Conservation (phyloP, 1,140 invertebrate genomes). For the Aphelinus atriplicis region DNA sequence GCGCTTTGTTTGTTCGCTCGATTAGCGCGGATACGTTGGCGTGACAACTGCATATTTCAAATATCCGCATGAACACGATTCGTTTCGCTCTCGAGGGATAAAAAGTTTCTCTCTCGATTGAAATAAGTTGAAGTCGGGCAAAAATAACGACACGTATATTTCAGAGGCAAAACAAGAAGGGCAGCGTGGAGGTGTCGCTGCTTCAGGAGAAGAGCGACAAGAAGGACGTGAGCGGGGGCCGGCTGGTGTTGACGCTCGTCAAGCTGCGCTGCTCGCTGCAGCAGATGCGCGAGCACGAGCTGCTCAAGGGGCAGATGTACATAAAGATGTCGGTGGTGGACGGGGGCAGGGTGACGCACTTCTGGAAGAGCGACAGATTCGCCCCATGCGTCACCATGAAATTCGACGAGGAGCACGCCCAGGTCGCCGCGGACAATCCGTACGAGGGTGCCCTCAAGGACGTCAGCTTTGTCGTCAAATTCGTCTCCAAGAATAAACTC, state of each 20-base stretch:
- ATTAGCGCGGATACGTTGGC: too few relatives aligned
- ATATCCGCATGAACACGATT: too few relatives aligned
- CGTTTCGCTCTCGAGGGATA: too few relatives aligned
- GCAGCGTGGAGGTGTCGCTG: conserved; percentile 72
- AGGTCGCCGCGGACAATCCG: conserved; percentile 60
- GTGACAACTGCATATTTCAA: too few relatives aligned
- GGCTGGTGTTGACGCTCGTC: conserved; percentile 62
- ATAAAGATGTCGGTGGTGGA: conserved; percentile 80
- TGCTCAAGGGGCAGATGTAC: conserved; percentile 75
- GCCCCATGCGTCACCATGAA: conserved; percentile 72
- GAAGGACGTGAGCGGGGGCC: conserved; percentile 70
- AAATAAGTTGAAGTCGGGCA: conserved; percentile 22
- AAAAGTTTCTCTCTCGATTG: not conserved
- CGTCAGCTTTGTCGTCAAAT: conserved; percentile 63
- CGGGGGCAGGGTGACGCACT: conserved; percentile 73
- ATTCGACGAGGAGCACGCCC: conserved; percentile 58
- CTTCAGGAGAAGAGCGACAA: conserved; percentile 72
- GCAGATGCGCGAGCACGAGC: conserved; percentile 77
- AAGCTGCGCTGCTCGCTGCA: conserved; percentile 70
- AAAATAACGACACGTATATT: conserved; percentile 38
- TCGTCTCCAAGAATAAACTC: conserved; percentile 64
- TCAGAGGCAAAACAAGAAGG: conserved; percentile 75
- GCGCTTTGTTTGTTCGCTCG: too few relatives aligned
- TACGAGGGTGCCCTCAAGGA: conserved; percentile 62
- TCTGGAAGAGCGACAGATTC: conserved; percentile 80